phyloP scores from a whole-genome alignment of 2,113 vertebrate species.

The Lepisosteus osseus region DNA sequence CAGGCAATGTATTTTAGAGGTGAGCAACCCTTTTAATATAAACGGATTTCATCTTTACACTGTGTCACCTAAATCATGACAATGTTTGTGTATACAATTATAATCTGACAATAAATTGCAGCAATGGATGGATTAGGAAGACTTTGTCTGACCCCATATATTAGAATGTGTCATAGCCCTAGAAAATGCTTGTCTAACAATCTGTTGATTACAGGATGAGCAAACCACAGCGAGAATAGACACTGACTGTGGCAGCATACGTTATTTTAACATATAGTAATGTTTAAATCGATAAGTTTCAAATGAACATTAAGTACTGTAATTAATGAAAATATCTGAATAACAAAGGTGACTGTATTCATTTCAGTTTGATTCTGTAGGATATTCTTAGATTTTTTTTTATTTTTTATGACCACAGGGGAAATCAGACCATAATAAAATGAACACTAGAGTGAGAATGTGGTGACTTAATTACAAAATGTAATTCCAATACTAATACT shows the following conservation, averaged over 20 bases:
- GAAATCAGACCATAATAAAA: too few relatives aligned
- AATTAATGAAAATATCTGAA: slow-evolving; percentile 58
- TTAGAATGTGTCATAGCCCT: slow-evolving; percentile 87
- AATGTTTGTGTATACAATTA: slow-evolving; percentile 99
- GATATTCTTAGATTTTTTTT: slow-evolving; percentile 57
- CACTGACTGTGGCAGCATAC: slow-evolving; percentile 56
- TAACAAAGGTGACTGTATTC: slow-evolving; percentile 56
- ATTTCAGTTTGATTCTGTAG: slow-evolving; percentile 61
- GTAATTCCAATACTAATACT: too few relatives aligned
- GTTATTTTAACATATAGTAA: slow-evolving; percentile 71
- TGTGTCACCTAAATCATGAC: slow-evolving; percentile 98
- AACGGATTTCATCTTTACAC: slow-evolving; percentile 99
- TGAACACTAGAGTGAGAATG: too few relatives aligned
- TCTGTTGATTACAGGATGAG: slow-evolving; percentile 97
- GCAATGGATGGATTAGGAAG: slow-evolving; percentile 93
- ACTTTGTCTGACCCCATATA: slow-evolving; percentile 90
- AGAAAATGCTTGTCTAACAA: slow-evolving; percentile 99
- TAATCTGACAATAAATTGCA: slow-evolving; percentile 99
- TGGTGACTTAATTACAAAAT: too few relatives aligned
- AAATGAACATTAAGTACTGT: slow-evolving; percentile 61
- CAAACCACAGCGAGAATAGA: slow-evolving; percentile 42
- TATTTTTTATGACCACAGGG: too few relatives aligned
- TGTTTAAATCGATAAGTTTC: slow-evolving; percentile 69
- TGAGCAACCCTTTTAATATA: slow-evolving; percentile 99
- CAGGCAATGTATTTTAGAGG: slow-evolving; percentile 83